Conservation (phyloP, 2,113 vertebrate species). For the Erythrocercus mccallii region DNA sequence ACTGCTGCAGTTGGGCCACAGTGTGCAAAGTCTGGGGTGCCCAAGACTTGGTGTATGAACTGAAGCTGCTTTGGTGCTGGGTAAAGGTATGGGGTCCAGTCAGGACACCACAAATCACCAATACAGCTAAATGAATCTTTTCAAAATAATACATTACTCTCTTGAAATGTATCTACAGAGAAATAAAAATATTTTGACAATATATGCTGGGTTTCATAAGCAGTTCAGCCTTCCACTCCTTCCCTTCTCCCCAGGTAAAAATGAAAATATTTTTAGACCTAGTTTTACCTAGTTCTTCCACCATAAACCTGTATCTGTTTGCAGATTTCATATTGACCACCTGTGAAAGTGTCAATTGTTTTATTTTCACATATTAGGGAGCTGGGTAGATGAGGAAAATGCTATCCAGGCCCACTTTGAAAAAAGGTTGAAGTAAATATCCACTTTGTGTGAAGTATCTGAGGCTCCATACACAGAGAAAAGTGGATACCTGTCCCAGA, state of each 20-base stretch:
- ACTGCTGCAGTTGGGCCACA: not conserved
- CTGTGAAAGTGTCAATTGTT: not conserved
- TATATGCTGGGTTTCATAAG: not conserved
- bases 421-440: not conserved
- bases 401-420: not conserved
- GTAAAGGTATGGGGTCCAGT: accelerated
- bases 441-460: not conserved
- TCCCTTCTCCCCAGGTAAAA: not conserved
- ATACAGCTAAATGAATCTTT: not conserved
- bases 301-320: not conserved
- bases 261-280: not conserved
- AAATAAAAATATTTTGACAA: not conserved
- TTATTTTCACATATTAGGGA: not conserved
- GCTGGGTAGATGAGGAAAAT: not conserved
- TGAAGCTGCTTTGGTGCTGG: not conserved
- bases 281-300: not conserved
- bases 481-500: not conserved
- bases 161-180: not conserved
- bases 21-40: not conserved
- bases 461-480: not conserved
- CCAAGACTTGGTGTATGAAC: not conserved
- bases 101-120: not conserved
- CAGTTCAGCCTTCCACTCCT: not conserved
- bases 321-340: not conserved
- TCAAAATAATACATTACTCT: not conserved